Conservation (phyloP, 2,113 vertebrate genomes). For the Xiphophorus hellerii region DNA sequence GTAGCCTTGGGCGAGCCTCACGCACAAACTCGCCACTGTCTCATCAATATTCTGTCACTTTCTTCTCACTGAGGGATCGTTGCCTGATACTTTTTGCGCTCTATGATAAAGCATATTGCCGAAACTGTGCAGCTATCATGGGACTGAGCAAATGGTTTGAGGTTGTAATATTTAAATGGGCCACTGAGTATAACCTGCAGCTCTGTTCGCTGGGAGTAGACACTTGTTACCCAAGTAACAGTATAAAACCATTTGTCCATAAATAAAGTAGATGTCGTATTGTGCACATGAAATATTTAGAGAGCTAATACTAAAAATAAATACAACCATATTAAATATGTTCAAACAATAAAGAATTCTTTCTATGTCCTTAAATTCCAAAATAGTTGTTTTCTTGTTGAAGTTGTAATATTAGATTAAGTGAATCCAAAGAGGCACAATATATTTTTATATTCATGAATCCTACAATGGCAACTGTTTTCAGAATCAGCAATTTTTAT, state of each 20-base stretch:
- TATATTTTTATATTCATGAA: conserved; percentile 37
- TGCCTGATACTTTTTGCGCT: conserved; percentile 65
- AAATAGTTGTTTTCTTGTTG: not conserved
- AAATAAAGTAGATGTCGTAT: not conserved
- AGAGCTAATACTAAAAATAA: not conserved
- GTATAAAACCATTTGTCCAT: conserved; percentile 7
- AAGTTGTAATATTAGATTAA: not conserved
- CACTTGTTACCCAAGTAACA: conserved; percentile 35
- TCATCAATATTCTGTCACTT: conserved; percentile 78
- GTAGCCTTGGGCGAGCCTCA: conserved; percentile 67
- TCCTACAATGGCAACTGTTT: conserved; percentile 46
- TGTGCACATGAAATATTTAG: not conserved
- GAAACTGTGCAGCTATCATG: conserved; percentile 39
- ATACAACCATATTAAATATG: too few relatives aligned
- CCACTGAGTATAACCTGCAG: conserved; percentile 34
- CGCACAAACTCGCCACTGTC: conserved; percentile 62
- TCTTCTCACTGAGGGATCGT: conserved; percentile 45
- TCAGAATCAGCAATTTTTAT: conserved; percentile 12
- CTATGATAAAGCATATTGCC: conserved; percentile 60
- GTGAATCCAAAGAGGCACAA: too few relatives aligned
- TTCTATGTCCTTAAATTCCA: conserved; percentile 14
- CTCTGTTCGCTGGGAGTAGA: conserved; percentile 17
- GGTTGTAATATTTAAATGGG: conserved; percentile 51
- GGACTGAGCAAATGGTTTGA: conserved; percentile 54
- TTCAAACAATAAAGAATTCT: not conserved